These are phyloP conservation scores for Ploceus nigricollis DNA, from an alignment of 2,113 vertebrate genomes.

Conservation along the genomic window DNA sequence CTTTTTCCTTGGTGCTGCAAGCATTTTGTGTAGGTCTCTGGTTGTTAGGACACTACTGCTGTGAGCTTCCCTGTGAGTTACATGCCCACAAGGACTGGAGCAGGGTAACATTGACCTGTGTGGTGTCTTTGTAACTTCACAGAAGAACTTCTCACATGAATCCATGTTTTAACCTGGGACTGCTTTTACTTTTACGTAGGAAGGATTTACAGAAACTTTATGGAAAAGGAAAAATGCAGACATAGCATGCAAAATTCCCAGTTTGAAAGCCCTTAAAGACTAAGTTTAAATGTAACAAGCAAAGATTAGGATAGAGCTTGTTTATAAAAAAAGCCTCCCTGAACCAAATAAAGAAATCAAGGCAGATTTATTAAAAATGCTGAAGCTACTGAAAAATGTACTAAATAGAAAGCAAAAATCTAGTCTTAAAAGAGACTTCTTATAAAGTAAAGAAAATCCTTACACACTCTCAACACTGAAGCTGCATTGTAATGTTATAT, in stretches of 20 bases:
- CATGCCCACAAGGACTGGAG: neutral
- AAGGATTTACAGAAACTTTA: neutral
- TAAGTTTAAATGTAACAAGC: neutral
- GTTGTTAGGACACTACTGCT: neutral
- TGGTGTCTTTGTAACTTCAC: neutral
- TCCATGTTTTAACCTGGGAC: neutral
- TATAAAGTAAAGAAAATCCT: neutral
- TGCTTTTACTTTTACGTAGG: neutral
- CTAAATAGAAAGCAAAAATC: neutral
- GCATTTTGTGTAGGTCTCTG: neutral
- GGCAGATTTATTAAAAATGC: neutral
- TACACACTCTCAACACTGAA: neutral
- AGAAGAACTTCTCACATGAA: neutral
- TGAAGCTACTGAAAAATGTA: neutral
- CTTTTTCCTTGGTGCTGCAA: neutral
- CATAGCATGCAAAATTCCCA: neutral
- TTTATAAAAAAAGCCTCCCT: neutral
- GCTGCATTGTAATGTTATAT: neutral
- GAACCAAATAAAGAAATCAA: conserved; percentile 6
- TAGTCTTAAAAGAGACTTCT: neutral
- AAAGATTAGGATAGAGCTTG: neutral
- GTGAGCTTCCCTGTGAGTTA: neutral
- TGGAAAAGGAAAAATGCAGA: neutral
- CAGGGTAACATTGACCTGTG: neutral
- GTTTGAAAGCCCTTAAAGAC: neutral